Evolutionary conservation across 1,140 invertebrate genomes (phyloP).

Genomic region (Conus betulinus): DNA sequence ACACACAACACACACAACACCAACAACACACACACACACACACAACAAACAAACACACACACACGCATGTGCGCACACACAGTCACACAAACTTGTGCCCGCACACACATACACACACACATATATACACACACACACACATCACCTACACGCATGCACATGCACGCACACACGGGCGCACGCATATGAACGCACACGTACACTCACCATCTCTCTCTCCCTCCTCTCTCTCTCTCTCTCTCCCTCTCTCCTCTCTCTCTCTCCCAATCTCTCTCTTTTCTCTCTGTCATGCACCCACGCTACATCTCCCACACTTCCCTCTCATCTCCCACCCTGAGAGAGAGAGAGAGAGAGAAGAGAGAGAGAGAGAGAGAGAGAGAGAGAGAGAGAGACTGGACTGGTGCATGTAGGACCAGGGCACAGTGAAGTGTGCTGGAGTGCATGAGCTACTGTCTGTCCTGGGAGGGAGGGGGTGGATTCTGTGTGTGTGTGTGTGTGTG

Average conservation of each 20-base stretch:
- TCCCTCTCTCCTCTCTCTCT: neutral
- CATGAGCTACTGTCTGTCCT: too few relatives aligned
- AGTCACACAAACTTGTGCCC: neutral
- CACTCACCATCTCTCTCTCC: neutral
- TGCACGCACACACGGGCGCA: constrained; percentile 1
- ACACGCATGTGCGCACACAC: neutral
- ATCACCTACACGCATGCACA: too few relatives aligned
- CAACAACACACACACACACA: neutral
- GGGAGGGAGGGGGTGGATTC: neutral
- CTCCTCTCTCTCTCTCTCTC: constrained; percentile 10
- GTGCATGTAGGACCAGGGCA: neutral
- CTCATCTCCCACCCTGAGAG: neutral
- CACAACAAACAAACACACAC: neutral
- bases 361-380: neutral
- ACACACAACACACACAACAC: too few relatives aligned
- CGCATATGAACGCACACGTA: neutral
- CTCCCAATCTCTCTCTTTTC: neutral
- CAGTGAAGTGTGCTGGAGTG: neutral
- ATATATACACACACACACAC: constrained; percentile 5
- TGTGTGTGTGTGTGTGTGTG: neutral
- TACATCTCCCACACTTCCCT: neutral
- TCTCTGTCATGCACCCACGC: neutral
- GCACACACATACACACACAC: constrained; percentile 1
- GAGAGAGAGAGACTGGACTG: neutral
- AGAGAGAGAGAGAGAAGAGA: neutral